phyloP scores from a whole-genome alignment of 37 sponge, comb jelly and placozoan genomes.

The Diacarnus erythraeanus region DNA sequence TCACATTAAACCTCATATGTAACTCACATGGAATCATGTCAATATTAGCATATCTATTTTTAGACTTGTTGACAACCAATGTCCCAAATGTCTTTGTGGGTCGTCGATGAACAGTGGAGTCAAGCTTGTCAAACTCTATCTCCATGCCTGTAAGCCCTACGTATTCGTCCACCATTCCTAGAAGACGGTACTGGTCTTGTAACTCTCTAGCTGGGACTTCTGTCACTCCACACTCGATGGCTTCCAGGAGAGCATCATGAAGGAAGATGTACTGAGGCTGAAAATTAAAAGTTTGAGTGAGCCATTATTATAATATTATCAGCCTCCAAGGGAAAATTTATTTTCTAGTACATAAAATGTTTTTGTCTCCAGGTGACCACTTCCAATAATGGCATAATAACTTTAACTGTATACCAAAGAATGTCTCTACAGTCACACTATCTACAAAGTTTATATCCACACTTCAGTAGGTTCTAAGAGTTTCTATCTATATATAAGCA shows the following conservation, averaged over 20 bases:
- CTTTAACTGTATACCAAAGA: too few species aligned
- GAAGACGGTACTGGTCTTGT: constrained; percentile 46
- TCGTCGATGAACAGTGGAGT: constrained; percentile 27
- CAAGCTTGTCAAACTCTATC: constrained; percentile 55
- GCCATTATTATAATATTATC: too few species aligned
- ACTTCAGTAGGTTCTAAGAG: too few species aligned
- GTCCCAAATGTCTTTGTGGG: constrained; percentile 22
- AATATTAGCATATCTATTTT: constrained; percentile 73
- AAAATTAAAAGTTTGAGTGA: too few species aligned
- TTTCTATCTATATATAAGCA: neutral
- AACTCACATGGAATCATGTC: constrained; percentile 71
- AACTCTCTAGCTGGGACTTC: constrained; percentile 82
- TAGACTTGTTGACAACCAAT: constrained; percentile 48
- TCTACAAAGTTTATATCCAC: too few species aligned
- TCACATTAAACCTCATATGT: neutral
- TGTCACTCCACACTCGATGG: constrained; percentile 83
- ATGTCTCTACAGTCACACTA: too few species aligned
- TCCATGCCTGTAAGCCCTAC: constrained; percentile 33
- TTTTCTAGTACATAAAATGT: too few species aligned
- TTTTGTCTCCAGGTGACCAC: too few species aligned
- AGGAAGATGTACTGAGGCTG: constrained; percentile 86
- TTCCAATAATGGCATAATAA: too few species aligned
- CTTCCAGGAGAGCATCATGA: constrained; percentile 91
- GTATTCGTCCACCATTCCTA: constrained; percentile 27
- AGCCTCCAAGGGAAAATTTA: too few species aligned